Conservation (phyloP, 2,888 invertebrate species). For the Macroteleia sp. region DNA sequence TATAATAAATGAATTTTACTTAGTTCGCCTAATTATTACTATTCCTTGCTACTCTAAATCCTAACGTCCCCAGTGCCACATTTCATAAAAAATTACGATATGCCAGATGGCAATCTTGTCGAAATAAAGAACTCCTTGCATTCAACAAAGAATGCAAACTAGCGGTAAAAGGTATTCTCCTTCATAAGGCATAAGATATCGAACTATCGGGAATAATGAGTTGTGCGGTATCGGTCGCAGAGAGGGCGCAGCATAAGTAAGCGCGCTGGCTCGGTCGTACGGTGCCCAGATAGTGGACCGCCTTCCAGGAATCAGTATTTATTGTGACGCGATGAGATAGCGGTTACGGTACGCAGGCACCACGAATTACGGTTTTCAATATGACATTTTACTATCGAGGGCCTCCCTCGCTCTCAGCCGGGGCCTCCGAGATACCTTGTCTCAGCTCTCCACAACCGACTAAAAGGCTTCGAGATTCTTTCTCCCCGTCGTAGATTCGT, state of each 20-base stretch:
- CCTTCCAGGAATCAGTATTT: conserved; percentile 84
- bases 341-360: conserved; percentile 74
- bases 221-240: conserved; percentile 59
- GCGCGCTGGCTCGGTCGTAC: conserved; percentile 76
- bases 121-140: conserved; percentile 40
- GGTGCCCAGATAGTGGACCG: conserved; percentile 70
- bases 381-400: conserved; percentile 79
- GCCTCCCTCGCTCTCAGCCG: conserved; percentile 64
- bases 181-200: conserved; percentile 79
- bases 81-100: conserved; percentile 48
- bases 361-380: conserved; percentile 83
- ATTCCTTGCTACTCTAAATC: too few species aligned
- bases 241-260: conserved; percentile 78
- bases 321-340: conserved; percentile 83
- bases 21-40: too few species aligned
- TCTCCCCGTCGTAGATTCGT: conserved; percentile 46
- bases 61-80: too few species aligned
- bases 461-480: conserved; percentile 78
- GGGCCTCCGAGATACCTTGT: conserved; percentile 73
- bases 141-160: conserved; percentile 48
- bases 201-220: conserved; percentile 68
- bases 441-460: conserved; percentile 75
- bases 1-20: too few species aligned
- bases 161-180: conserved; percentile 61
- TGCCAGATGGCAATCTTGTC: conserved; percentile 45